Evolutionary conservation across 2,797 vertebrate genomes (phyloP).

Genomic region (Rhynchotus rufescens): DNA sequence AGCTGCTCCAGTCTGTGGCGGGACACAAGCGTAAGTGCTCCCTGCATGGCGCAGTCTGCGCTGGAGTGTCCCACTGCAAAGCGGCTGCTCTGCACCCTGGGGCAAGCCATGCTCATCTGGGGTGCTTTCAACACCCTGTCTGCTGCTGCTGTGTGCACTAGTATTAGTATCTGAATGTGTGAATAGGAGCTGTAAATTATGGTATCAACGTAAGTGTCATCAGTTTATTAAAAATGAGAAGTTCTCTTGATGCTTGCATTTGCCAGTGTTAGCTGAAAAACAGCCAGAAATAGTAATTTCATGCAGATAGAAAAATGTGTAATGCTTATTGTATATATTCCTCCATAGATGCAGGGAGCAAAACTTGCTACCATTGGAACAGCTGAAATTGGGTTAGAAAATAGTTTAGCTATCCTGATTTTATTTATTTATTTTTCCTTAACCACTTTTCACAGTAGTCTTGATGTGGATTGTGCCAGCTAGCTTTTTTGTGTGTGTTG

Average conservation of each 20-base stretch:
- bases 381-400: not conserved
- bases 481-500: not conserved
- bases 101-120: not conserved
- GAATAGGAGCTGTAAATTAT: constrained; percentile 46
- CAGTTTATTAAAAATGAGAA: constrained; percentile 62
- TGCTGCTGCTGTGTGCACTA: constrained; percentile 14
- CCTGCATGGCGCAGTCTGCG: accelerated
- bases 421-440: not conserved
- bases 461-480: not conserved
- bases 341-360: not conserved
- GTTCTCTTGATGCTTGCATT: not conserved
- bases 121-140: constrained; percentile 46
- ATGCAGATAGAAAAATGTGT: not conserved
- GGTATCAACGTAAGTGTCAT: constrained; percentile 31
- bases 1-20: not conserved
- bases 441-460: not conserved
- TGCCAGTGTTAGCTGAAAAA: constrained; percentile 8
- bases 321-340: not conserved
- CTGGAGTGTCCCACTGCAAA: not conserved
- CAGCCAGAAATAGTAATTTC: constrained; percentile 25
- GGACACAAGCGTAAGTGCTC: not conserved
- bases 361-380: not conserved
- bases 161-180: constrained; percentile 4
- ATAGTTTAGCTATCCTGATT: not conserved
- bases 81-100: constrained; percentile 21